Percentiles rank a stretch among this genome's conserved stretches.
Conservation (phyloP, 2,797 vertebrate species). For the Coregonus ussuriensis region DNA sequence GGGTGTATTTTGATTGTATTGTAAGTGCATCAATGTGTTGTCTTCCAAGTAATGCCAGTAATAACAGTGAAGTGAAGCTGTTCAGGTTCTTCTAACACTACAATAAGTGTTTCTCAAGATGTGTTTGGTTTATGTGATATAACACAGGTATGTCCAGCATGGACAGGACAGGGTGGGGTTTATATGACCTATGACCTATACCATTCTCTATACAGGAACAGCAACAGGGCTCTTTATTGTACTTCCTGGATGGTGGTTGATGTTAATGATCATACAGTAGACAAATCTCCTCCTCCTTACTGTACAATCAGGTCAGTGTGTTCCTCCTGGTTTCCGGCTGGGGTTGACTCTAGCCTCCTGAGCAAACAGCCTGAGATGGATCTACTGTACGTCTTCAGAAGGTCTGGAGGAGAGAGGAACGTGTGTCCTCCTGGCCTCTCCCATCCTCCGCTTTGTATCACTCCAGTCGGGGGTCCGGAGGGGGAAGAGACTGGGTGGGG, state of each 20-base stretch:
- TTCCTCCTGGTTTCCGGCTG: conserved; percentile 52
- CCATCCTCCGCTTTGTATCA: conserved; percentile 58
- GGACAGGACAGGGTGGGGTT: conserved; percentile 9
- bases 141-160: conserved; percentile 3
- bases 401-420: conserved; percentile 42
- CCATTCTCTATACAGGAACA: conserved; percentile 43
- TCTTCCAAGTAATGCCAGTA: neutral
- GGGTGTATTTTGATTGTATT: conserved; percentile 40
- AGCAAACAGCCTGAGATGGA: conserved; percentile 59
- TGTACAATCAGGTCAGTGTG: conserved; percentile 59
- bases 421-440: conserved; percentile 49
- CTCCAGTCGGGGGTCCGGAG: conserved; percentile 32
- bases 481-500: conserved; percentile 31
- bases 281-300: conserved; percentile 31
- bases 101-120: conserved; percentile 49
- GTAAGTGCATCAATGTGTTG: neutral
- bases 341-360: conserved; percentile 56
- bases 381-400: conserved; percentile 38
- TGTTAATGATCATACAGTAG: conserved; percentile 49
- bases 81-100: conserved; percentile 13
- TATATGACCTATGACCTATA: conserved; percentile 47
- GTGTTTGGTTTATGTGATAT: conserved; percentile 19
- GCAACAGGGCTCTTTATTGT: conserved; percentile 7
- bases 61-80: neutral
- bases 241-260: conserved; percentile 31